Evolutionary conservation across 2,113 vertebrate genomes (phyloP).

Genomic region (Oreocharis arfaki): DNA sequence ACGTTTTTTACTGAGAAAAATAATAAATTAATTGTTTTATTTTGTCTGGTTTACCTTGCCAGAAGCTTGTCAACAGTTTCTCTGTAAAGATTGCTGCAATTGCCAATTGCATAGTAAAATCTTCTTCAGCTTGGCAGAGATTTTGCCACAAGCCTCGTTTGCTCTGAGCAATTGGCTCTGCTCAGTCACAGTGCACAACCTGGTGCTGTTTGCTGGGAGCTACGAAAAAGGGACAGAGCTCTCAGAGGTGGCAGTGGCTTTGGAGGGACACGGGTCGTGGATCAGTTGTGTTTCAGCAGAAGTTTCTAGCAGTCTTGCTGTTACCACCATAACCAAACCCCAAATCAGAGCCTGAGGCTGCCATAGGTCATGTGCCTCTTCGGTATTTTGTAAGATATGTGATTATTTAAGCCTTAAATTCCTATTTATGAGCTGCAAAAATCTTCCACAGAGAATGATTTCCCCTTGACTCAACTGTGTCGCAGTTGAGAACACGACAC

Average conservation of each 20-base stretch:
- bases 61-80: conserved; percentile 51
- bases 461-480: neutral
- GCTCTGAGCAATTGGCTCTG: neutral
- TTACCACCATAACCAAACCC: neutral
- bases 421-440: neutral
- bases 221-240: neutral
- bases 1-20: conserved; percentile 50
- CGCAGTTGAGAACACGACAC: too few relatives aligned
- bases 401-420: neutral
- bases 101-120: conserved; percentile 16
- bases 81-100: conserved; percentile 42
- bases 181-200: neutral
- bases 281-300: neutral
- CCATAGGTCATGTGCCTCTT: rapidly evolving
- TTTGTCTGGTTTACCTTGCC: conserved; percentile 37
- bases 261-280: neutral
- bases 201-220: neutral
- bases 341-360: neutral
- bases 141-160: neutral
- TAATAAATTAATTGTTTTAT: conserved; percentile 64
- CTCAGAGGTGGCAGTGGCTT: neutral
- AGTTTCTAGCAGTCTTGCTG: neutral
- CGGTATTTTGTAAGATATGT: neutral
- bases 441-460: neutral
- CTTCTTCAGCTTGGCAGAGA: neutral